These are phyloP conservation scores for Anser cygnoides DNA, from an alignment of 2,113 vertebrate genomes.

Conservation along the genomic window DNA sequence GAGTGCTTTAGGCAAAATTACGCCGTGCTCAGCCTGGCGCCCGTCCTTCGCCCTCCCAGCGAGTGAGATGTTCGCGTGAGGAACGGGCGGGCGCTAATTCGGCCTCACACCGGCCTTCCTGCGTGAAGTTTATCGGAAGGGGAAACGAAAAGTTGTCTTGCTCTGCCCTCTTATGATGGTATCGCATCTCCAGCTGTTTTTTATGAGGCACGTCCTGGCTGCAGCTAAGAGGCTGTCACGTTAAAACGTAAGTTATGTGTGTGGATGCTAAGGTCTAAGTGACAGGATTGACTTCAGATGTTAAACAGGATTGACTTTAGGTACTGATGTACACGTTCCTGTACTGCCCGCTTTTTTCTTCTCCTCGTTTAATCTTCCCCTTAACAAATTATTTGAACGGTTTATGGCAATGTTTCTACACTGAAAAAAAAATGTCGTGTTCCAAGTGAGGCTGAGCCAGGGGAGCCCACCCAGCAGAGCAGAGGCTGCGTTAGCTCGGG, in stretches of 20 bases:
- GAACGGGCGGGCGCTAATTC: too few relatives aligned
- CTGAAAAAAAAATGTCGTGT: neutral
- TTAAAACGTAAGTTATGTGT: neutral
- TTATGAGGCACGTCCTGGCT: neutral
- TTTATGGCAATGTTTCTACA: neutral
- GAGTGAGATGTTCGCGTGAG: too few relatives aligned
- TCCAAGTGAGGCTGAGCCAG: neutral
- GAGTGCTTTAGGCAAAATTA: too few relatives aligned
- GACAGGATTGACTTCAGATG: neutral
- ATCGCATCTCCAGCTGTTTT: neutral
- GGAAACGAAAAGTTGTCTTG: neutral
- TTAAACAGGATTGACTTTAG: neutral
- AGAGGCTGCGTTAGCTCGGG: neutral
- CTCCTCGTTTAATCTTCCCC: neutral
- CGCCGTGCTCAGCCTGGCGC: too few relatives aligned
- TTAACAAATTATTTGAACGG: neutral
- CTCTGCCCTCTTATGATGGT: slow-evolving; percentile 16
- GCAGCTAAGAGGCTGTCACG: neutral
- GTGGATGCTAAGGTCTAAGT: neutral
- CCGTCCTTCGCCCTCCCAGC: too few relatives aligned
- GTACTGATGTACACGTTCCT: neutral
- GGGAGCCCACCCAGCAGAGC: neutral
- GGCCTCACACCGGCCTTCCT: too few relatives aligned
- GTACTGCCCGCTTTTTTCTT: neutral
- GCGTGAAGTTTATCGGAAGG: neutral